phyloP scores from a whole-genome alignment of 2,888 invertebrate genomes.

The Aphidius colemani region DNA sequence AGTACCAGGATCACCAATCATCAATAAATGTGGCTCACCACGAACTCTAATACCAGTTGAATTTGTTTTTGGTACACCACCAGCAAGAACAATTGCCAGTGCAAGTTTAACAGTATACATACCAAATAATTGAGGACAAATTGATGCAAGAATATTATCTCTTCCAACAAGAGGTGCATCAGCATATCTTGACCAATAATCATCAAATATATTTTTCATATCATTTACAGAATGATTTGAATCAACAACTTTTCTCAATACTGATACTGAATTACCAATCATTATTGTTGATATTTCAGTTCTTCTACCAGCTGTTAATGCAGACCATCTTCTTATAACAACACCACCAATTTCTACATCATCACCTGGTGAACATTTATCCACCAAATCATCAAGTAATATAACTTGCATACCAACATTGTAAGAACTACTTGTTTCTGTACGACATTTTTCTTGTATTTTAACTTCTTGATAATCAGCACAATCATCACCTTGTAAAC shows the following conservation, averaged over 20 bases:
- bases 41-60: slow-evolving; percentile 65
- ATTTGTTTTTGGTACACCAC: slow-evolving; percentile 63
- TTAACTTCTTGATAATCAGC: slow-evolving; percentile 87
- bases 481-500: slow-evolving; percentile 67
- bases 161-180: slow-evolving; percentile 72
- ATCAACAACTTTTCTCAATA: slow-evolving; percentile 49
- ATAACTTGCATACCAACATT: slow-evolving; percentile 47
- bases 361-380: slow-evolving; percentile 87
- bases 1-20: slow-evolving; percentile 89
- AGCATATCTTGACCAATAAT: slow-evolving; percentile 73
- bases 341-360: slow-evolving; percentile 83
- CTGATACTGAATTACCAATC: slow-evolving; percentile 51
- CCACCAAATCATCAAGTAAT: slow-evolving; percentile 77
- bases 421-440: slow-evolving; percentile 54
- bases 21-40: slow-evolving; percentile 82
- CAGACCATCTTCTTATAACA: slow-evolving; percentile 75
- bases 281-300: slow-evolving; percentile 65
- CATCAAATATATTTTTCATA: slow-evolving; percentile 70
- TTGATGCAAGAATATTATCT: slow-evolving; percentile 77
- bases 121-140: slow-evolving; percentile 90
- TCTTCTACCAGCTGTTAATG: slow-evolving; percentile 65
- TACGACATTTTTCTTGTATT: slow-evolving; percentile 79
- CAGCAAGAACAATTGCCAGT: slow-evolving; percentile 70
- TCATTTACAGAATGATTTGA: slow-evolving; percentile 59
- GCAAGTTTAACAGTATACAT: slow-evolving; percentile 85